Evolutionary conservation across 2,797 vertebrate species (phyloP), one percentile per base, ranked within the genome.

Genomic region (Helarctos malayanus): DNA sequence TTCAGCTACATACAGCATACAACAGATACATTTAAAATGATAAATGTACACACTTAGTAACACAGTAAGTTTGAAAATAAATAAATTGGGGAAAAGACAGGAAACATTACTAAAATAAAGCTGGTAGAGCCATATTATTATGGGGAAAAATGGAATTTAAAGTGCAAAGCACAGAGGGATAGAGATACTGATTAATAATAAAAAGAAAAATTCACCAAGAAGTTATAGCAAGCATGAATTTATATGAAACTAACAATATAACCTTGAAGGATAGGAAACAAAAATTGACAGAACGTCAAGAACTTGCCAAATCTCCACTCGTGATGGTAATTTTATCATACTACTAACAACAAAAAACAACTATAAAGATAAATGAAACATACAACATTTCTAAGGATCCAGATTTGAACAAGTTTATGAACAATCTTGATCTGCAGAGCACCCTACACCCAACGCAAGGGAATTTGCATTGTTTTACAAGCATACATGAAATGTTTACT

Each of bases 141-240:
- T 49, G 52, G 19, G 32, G 56, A n/a, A 93, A 93, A 69, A 71
- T 79, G 32, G 52, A 93, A 49, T 59, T 93, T 93, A 68, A 93
- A 54, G 61, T 59, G 25, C 75, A 93, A 79, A 73, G 65, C 38
- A 81, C 19, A n/a, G 14, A 81, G 41, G 21, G 75, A 71, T 15
- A 83, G 15, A 68, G 63, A 27, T 38, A 69, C 23, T 85, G 83
- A 68, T 85, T 54, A 85, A 63, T 47, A 38, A 83, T 21, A 83
- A 61, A 47, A 63, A 83, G 18, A 68, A 69, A 85, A 86, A 56
- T 86, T 71, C 65, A 56, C 47, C 32, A 38, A 75, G 19, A 75
- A 86, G 38, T 75, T 73, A 57, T 14, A 73, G 27, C 32, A 38
- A 54, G 88, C 65, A 73, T 61, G 41, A 41, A 94, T 61, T 69